These are phyloP conservation scores for Entelurus aequoreus DNA, from an alignment of 2,113 vertebrate species.

Conservation along the genomic window DNA sequence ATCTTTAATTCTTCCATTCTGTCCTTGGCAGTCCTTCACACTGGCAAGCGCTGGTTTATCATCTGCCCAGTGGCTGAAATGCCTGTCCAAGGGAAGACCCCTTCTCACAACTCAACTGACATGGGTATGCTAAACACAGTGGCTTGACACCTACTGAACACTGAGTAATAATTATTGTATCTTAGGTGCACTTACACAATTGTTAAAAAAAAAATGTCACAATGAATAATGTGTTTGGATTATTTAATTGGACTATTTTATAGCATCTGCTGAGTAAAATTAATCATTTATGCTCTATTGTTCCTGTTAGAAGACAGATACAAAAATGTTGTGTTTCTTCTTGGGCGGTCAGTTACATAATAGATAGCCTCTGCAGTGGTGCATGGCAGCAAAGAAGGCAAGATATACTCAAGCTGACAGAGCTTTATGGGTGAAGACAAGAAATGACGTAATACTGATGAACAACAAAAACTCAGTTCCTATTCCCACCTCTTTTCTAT, in stretches of 20 bases:
- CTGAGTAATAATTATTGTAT: not conserved
- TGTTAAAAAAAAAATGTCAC: too few relatives aligned
- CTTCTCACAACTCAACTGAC: conserved; percentile 34
- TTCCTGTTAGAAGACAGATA: conserved; percentile 8
- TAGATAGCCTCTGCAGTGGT: conserved; percentile 34
- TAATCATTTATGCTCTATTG: not conserved
- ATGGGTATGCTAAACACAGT: conserved; percentile 34
- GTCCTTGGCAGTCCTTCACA: conserved; percentile 83
- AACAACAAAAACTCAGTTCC: conserved; percentile 42
- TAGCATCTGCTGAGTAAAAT: not conserved
- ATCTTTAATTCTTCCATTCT: not conserved
- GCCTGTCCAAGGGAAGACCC: conserved; percentile 59
- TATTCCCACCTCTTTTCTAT: conserved; percentile 2
- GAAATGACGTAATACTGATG: conserved; percentile 39
- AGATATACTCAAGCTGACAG: conserved; percentile 40
- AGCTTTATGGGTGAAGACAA: conserved; percentile 37
- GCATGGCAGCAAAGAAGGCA: conserved; percentile 74
- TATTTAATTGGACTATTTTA: not conserved
- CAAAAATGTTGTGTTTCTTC: conserved; percentile 10
- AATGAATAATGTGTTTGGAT: too few relatives aligned
- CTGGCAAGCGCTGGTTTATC: conserved; percentile 97
- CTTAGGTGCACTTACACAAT: not conserved
- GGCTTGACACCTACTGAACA: conserved; percentile 3
- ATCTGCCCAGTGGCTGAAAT: conserved; percentile 95
- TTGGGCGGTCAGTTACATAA: conserved; percentile 56